Base-by-base conservation (phyloP, 2,113 vertebrate genomes). In the Pteruthius melanotis region DNA sequence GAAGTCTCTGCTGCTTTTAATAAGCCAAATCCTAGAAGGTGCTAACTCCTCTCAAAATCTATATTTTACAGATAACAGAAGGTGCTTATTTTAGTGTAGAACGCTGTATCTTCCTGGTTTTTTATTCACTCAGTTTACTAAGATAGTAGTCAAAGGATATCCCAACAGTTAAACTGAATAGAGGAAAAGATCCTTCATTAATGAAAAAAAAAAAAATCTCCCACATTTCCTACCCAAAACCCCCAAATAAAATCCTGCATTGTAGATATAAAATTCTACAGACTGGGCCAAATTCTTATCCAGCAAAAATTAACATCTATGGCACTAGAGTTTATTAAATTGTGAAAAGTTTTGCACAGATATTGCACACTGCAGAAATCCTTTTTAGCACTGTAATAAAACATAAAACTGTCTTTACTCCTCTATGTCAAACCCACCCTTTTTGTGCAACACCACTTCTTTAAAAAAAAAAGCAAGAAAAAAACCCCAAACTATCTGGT, bases 341-440 rank as follows among this genome's bases (percentile, higher is more conserved):
- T 88, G 60, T 77, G 71, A 75, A 49, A 80, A 88, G 49, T 56
- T 57, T 89, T 90, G 37, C 83, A 44, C 74, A 81, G 68, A 76
- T 90, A 80, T 56, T 72, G 49, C n/a, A 78, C 21, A 11, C 56
- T 35, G 35, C 64, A 96, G 88, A 94, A 93, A 95, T 96, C 88
- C 56, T 88, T 90, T 93, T 90, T 92, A 92, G 52, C 64, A 33
- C 65, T 78, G 40, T 33, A 86, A 93, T 94, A 96, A 96, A 93
- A 78, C 42, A 56, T 86, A 71, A 94, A 96, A 75, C 85, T 90
- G 82, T 88, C 87, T 77, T 26, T 81, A 70, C 52, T 83, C 83
- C 84, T 90, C 18, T 80, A 2, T 57, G 84, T 95, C 83, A 89
- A 90, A 90, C 64, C 49, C 0, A 0, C 49, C 50, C 63, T 86